A percentile compares a stretch with the other conserved stretches of the same genome.
Evolutionary conservation across 2,797 vertebrate species (phyloP).

Genomic region (Emydoidea blandingii): DNA sequence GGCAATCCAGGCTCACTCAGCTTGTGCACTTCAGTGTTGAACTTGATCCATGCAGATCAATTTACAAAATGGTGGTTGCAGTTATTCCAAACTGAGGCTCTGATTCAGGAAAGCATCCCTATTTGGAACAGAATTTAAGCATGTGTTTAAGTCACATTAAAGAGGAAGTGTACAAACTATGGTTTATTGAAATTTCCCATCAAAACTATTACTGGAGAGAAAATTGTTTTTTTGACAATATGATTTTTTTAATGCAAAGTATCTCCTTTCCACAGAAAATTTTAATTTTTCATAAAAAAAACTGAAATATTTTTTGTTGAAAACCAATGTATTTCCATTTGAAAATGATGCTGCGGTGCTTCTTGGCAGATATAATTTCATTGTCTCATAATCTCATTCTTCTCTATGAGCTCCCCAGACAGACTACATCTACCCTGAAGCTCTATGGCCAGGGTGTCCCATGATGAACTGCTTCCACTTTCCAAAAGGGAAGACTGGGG

Average conservation of each 20-base stretch:
- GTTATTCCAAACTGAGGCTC: not conserved
- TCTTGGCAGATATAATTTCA: not conserved
- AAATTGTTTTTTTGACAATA: not conserved
- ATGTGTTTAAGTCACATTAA: not conserved
- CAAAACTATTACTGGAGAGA: not conserved
- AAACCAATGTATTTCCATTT: not conserved
- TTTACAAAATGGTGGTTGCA: not conserved
- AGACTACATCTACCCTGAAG: not conserved
- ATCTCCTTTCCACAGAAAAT: not conserved
- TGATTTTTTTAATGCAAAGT: not conserved
- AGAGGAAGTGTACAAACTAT: not conserved
- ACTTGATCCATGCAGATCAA: not conserved
- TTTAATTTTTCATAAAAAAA: not conserved
- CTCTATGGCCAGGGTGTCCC: not conserved
- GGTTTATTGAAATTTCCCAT: not conserved
- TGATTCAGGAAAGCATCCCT: not conserved
- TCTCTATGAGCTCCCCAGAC: not conserved
- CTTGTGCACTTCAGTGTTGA: not conserved
- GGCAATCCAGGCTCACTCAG: not conserved
- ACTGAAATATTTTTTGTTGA: not conserved
- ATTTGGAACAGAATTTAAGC: not conserved
- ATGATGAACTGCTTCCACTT: not conserved
- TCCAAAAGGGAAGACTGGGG: not conserved
- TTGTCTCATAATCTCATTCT: not conserved
- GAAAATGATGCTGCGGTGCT: fast-evolving